phyloP scores from a whole-genome alignment of 2,888 invertebrate species.

The Drosophila kanekoi region DNA sequence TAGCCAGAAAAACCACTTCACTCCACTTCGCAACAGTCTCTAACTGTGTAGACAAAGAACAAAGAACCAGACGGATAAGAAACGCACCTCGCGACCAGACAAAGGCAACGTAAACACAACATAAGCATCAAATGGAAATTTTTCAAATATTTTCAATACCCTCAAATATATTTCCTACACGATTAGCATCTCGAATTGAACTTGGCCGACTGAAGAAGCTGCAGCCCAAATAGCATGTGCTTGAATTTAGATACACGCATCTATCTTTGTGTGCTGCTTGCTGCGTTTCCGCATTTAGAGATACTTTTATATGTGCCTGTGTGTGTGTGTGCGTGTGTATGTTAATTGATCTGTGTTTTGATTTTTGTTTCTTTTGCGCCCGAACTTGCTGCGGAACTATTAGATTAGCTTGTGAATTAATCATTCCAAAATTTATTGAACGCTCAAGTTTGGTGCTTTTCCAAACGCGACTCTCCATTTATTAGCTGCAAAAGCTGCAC shows the following conservation, averaged over 20 bases:
- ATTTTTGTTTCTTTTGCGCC: conserved; percentile 6
- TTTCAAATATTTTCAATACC: background rate
- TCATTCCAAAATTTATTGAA: conserved; percentile 29
- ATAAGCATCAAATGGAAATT: conserved; percentile 19
- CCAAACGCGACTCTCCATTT: conserved; percentile 18
- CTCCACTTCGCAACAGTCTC: conserved; percentile 12
- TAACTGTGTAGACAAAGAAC: conserved; percentile 43
- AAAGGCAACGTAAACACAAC: conserved; percentile 27
- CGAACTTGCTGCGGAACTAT: conserved; percentile 32
- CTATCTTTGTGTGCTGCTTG: conserved; percentile 20
- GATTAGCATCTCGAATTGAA: conserved; percentile 42
- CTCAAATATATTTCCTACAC: conserved; percentile 42
- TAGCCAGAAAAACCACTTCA: conserved; percentile 58
- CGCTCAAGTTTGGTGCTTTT: conserved; percentile 24
- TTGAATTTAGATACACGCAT: conserved; percentile 16
- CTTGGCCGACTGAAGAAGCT: conserved; percentile 52
- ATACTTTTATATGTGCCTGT: conserved; percentile 3
- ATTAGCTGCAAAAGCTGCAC: conserved; percentile 23
- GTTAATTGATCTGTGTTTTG: conserved; percentile 33
- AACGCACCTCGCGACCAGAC: conserved; percentile 20
- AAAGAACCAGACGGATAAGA: conserved; percentile 35
- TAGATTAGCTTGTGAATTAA: conserved; percentile 51
- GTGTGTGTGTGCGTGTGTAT: conserved; percentile 15
- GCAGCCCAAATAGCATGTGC: conserved; percentile 19
- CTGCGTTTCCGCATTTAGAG: conserved; percentile 66